phyloP scores from a whole-genome alignment of 2,113 vertebrate species.

The Otus sunia region DNA sequence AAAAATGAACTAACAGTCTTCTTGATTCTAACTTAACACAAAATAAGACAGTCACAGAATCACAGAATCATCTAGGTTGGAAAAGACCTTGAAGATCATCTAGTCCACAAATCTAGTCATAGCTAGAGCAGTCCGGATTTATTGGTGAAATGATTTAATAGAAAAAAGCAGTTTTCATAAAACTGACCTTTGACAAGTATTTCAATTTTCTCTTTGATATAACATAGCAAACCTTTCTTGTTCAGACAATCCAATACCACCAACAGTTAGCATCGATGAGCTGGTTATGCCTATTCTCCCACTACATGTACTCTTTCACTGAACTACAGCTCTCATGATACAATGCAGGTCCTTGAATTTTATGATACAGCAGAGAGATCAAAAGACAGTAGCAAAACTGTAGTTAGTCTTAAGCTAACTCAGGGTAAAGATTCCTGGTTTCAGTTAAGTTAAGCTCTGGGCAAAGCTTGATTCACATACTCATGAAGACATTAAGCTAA shows the following conservation, averaged over 20 bases:
- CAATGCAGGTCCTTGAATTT: neutral
- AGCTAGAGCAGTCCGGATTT: neutral
- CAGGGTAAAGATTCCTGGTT: neutral
- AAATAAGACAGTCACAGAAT: neutral
- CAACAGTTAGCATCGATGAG: neutral
- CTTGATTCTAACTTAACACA: neutral
- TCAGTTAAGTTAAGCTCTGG: neutral
- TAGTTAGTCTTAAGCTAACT: neutral
- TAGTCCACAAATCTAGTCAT: too few relatives aligned
- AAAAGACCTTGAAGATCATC: too few relatives aligned
- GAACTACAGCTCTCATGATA: neutral
- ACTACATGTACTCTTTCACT: neutral
- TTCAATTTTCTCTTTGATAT: neutral
- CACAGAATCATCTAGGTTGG: too few relatives aligned
- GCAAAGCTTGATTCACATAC: neutral
- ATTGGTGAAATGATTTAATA: neutral
- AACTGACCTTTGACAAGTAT: neutral
- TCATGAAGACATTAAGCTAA: neutral
- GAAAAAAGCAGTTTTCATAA: neutral
- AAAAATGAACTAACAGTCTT: neutral
- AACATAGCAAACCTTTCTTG: neutral
- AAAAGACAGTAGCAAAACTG: neutral
- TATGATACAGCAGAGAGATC: neutral
- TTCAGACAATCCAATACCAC: neutral
- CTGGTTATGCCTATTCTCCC: neutral